Percentiles rank a stretch among this genome's conserved stretches.
These are phyloP conservation scores for Tapirus indicus DNA, from an alignment of 2,797 vertebrate genomes.

Conservation along the genomic window DNA sequence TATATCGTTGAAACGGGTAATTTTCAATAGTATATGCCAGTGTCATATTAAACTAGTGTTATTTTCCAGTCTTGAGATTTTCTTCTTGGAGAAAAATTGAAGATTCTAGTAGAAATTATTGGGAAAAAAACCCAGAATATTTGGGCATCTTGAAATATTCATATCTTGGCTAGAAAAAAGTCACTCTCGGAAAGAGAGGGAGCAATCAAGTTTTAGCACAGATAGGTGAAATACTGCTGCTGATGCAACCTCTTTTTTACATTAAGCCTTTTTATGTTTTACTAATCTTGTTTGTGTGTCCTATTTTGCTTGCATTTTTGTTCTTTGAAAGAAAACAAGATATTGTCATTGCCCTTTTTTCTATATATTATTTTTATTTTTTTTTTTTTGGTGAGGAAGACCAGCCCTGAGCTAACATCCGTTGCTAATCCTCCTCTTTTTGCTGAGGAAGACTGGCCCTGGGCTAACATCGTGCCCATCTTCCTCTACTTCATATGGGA, in stretches of 20 bases:
- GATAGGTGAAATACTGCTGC: neutral
- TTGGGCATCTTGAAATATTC: constrained; percentile 47
- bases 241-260: neutral
- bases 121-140: neutral
- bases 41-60: neutral
- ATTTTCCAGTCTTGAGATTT: constrained; percentile 20
- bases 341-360: neutral
- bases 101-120: neutral
- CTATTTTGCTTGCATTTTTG: constrained; percentile 34
- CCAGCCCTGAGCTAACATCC: too few species aligned
- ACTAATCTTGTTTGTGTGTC: neutral
- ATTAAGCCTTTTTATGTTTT: neutral
- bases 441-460: too few species aligned
- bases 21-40: neutral
- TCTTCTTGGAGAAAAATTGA: constrained; percentile 34
- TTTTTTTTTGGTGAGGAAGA: too few species aligned
- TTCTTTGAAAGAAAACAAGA: constrained; percentile 9
- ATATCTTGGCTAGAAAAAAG: neutral
- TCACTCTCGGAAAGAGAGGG: neutral
- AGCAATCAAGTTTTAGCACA: neutral
- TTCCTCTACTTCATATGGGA: too few species aligned
- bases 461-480: too few species aligned
- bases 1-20: neutral
- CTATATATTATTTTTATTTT: too few species aligned
- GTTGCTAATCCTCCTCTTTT: too few species aligned